phyloP scores from a whole-genome alignment of 2,113 vertebrate genomes.

The Typhlomys cinereus region DNA sequence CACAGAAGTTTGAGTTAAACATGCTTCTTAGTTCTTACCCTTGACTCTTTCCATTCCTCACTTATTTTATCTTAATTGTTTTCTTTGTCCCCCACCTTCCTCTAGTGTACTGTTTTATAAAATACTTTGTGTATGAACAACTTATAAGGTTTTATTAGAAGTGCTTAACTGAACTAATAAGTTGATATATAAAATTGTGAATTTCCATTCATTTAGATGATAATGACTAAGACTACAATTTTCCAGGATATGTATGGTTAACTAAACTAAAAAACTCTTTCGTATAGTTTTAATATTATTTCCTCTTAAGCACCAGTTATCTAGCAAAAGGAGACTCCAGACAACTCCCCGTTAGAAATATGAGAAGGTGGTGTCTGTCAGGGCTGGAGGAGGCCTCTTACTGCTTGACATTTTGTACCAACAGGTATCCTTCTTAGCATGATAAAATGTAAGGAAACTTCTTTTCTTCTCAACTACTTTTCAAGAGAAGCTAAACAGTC shows the following conservation, averaged over 20 bases:
- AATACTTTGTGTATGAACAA: neutral
- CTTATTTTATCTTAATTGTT: neutral
- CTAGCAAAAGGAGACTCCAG: neutral
- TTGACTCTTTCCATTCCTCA: neutral
- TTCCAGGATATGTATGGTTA: neutral
- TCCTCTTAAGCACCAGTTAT: neutral
- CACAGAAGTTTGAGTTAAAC: neutral
- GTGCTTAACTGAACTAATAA: constrained; percentile 28
- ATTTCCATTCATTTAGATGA: neutral
- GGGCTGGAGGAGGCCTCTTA: neutral
- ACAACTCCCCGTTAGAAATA: neutral
- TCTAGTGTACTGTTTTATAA: no score
- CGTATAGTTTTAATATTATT: neutral
- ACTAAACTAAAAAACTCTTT: neutral
- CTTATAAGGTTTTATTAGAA: neutral
- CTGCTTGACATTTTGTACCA: neutral
- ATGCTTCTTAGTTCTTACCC: neutral
- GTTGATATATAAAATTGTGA: constrained; percentile 18
- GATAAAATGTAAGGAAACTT: neutral
- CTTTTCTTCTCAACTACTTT: neutral
- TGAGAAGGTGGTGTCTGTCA: no score
- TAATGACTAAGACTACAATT: constrained; percentile 5
- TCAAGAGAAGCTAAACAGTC: neutral
- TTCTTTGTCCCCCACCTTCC: neutral
- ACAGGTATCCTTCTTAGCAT: neutral